Evolutionary conservation across 2,113 vertebrate genomes (phyloP), one percentile per base, ranked within the genome.

Genomic region (Cyanoramphus novaezelandiae): DNA sequence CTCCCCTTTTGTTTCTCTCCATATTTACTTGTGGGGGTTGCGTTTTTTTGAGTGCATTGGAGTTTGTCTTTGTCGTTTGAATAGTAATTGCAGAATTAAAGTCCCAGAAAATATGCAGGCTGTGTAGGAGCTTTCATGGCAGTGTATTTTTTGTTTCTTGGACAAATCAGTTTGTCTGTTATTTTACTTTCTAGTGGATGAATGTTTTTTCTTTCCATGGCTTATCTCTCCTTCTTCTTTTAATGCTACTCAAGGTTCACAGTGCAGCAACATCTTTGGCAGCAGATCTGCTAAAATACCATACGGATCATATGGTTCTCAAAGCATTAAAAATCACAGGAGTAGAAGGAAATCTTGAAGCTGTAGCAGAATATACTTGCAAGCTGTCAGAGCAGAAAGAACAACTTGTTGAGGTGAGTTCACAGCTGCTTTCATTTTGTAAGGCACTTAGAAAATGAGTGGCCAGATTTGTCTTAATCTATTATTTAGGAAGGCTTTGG

Each of bases 321-420:
- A 98, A 99, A 96, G 98, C 98, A 59, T 97, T 99, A 92, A 99
- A 99, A 97, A 98, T 98, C 17, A 98, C 98, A 55, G 99, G 99
- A 55, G 98, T 97, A 13, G 99, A 99, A 97, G 99, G 99, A 91
- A 99, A 99, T 98, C 98, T 99, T 96, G 99, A 99, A 98, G 98
- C 98, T 20, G 98, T 99, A 93, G 98, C 99, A 29, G 98, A 99
- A 90, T 98, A 98, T 93, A 98, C 99, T 8, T 98, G 98, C 88
- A 99, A 98, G 70, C 98, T 99, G 44, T 99, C 98, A 4, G 99
- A 99, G 97, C 99, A 99, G 97, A 99, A 99, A 96, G 99, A 99
- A 53, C 99, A 99, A 91, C 98, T 99, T 92, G 98, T 99, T 82
- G 99, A 99, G 98, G 99, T 99, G 81, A 97, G 98, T 97, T 75